These are phyloP conservation scores for Pithys albifrons DNA, from an alignment of 2,113 vertebrate genomes.

Conservation along the genomic window DNA sequence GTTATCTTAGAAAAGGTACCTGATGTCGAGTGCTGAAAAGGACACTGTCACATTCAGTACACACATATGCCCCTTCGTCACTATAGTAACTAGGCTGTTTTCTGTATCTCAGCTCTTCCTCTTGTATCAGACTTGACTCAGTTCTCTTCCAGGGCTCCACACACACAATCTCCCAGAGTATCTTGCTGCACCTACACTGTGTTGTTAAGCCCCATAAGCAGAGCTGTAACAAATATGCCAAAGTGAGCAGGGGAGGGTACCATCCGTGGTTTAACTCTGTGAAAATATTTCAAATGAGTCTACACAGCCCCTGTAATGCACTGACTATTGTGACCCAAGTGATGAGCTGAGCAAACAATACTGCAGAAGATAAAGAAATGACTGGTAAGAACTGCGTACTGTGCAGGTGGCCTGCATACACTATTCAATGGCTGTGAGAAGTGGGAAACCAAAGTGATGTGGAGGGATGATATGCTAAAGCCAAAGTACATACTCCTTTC, in stretches of 20 bases:
- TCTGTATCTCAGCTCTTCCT: background rate
- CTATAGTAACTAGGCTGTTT: background rate
- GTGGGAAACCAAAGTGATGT: background rate
- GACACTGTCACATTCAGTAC: background rate
- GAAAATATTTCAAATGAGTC: background rate
- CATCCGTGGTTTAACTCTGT: background rate
- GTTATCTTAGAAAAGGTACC: background rate
- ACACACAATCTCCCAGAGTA: fast-evolving
- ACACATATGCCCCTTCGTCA: background rate
- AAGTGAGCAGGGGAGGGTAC: background rate
- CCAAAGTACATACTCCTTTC: background rate
- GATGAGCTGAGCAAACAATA: background rate
- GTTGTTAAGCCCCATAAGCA: background rate
- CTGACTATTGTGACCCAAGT: background rate
- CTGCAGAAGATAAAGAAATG: background rate
- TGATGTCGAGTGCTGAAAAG: background rate
- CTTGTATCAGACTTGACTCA: background rate
- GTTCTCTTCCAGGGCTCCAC: background rate
- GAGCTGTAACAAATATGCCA: background rate
- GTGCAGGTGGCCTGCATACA: background rate
- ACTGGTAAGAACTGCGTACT: background rate
- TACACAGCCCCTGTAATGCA: fast-evolving
- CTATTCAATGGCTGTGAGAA: background rate
- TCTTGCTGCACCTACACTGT: background rate
- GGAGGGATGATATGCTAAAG: background rate